Conservation (phyloP, 92 coral and sea anemone species). For the Phenganax subtilis region DNA sequence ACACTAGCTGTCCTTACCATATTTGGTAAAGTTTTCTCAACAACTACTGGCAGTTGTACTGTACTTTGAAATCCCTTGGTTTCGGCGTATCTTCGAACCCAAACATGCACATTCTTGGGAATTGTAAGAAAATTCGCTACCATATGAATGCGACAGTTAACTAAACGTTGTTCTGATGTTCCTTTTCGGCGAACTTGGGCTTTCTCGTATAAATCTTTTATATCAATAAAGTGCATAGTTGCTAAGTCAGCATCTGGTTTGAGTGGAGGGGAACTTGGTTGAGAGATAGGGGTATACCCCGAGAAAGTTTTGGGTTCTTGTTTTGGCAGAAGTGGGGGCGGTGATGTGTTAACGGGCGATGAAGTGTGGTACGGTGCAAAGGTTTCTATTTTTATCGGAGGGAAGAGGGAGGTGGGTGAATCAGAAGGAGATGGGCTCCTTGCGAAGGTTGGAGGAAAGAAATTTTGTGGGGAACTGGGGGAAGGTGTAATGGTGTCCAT, state of each 20-base stretch:
- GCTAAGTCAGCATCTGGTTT: constrained; percentile 1
- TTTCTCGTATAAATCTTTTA: constrained; percentile 76
- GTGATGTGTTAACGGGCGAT: background rate
- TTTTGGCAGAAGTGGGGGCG: constrained; percentile 12
- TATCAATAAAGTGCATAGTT: constrained; percentile 59
- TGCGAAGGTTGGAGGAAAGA: constrained; percentile 8
- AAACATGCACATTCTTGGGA: constrained; percentile 15
- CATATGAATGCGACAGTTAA: constrained; percentile 81
- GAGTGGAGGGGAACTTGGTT: constrained; percentile 12
- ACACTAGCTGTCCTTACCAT: constrained; percentile 2
- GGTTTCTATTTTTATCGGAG: constrained; percentile 7
- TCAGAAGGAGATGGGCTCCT: constrained; percentile 32
- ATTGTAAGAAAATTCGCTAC: constrained; percentile 59
- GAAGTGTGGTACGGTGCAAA: background rate
- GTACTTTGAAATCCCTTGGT: constrained; percentile 9
- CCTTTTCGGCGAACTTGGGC: constrained; percentile 88
- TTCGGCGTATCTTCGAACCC: constrained; percentile 24
- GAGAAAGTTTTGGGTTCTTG: background rate
- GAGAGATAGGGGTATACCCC: background rate
- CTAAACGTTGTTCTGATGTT: constrained; percentile 82
- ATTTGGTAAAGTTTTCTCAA: constrained; percentile 21
- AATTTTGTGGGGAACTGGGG: background rate
- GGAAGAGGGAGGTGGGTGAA: constrained; percentile 22
- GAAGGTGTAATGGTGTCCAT: constrained; percentile 10
- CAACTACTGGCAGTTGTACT: constrained; percentile 16